Base-by-base conservation (phyloP, 1,140 invertebrate genomes). In the Doryteuthis pealeii region DNA sequence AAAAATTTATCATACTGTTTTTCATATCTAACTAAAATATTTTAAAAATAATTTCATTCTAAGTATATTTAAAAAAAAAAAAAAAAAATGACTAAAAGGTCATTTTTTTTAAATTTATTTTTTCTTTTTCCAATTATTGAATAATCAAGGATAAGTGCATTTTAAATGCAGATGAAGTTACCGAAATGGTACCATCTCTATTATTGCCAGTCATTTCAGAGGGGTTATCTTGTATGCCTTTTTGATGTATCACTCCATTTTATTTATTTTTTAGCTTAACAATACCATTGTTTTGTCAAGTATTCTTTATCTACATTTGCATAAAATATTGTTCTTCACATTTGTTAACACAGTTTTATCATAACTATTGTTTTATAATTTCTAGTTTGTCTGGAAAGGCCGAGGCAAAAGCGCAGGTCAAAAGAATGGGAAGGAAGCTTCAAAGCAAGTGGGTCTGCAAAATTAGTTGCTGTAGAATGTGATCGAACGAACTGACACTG, bases 341-440 rank as follows among this genome's bases (percentile, higher is more conserved):
- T 62, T 62, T 62, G 26, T 62, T 62, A 28, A 62, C 54, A 62
- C 54, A 62, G 54, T 62, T 22, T 62, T 62, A 62, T 62, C 54
- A 62, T 28, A n/a, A 28, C 18, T 62, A 62, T 62, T 62, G 54
- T 62, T 62, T 62, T 62, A 62, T 62, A 62, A 62, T 62, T 62
- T 62, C 54, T 62, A 62, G 54, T 62, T 62, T 62, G 54, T 62
- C 54, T 62, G 54, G 54, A 62, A 62, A 62, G 54, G 54, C 54
- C 54, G 54, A 62, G 54, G 54, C 54, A 62, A 62, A 62, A 62
- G 54, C 54, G 54, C 54, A 62, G 54, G 54, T 62, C 54, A 62
- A 62, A 62, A 62, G 54, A 62, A 62, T 62, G 54, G 54, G 54
- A 62, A 62, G 54, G 54, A 62, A 62, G 54, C 54, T 62, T 62